Percentiles rank a stretch among this genome's conserved stretches.
These are phyloP conservation scores for Altica lythri DNA, from an alignment of 2,888 invertebrate species.

Conservation along the genomic window DNA sequence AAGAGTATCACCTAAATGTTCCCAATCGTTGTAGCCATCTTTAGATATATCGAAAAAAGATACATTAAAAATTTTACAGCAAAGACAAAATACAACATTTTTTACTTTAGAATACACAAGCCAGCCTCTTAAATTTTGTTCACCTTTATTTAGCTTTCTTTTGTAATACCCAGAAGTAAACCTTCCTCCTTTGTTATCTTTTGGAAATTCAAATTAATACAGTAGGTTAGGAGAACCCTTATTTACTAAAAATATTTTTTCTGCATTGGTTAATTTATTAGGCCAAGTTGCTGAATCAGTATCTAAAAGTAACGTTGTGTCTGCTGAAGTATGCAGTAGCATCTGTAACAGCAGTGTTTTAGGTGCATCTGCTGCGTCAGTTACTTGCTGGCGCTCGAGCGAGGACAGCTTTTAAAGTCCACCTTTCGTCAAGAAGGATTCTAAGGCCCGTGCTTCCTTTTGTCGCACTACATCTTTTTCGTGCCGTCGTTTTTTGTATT, in stretches of 20 bases:
- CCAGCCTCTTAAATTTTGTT: not conserved
- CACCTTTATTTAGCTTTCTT: not conserved
- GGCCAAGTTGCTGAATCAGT: conserved; percentile 3
- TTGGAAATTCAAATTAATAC: not conserved
- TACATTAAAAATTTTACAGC: not conserved
- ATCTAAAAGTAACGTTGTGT: no score
- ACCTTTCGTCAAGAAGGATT: no score
- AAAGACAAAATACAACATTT: not conserved
- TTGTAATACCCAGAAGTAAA: not conserved
- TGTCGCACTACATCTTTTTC: no score
- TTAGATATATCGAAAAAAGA: not conserved
- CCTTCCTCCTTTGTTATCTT: not conserved
- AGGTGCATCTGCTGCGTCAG: no score
- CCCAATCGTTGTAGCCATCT: not conserved
- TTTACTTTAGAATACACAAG: not conserved
- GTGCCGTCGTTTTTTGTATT: no score
- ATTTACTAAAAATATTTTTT: no score
- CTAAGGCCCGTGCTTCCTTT: no score
- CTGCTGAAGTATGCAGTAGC: no score
- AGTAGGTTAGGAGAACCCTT: no score
- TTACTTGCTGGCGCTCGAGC: no score
- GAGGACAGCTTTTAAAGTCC: no score
- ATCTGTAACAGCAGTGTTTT: no score
- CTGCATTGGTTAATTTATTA: not conserved
- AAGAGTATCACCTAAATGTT: not conserved